Conservation (phyloP, 1,140 invertebrate genomes). For the Brachionus angularis region DNA sequence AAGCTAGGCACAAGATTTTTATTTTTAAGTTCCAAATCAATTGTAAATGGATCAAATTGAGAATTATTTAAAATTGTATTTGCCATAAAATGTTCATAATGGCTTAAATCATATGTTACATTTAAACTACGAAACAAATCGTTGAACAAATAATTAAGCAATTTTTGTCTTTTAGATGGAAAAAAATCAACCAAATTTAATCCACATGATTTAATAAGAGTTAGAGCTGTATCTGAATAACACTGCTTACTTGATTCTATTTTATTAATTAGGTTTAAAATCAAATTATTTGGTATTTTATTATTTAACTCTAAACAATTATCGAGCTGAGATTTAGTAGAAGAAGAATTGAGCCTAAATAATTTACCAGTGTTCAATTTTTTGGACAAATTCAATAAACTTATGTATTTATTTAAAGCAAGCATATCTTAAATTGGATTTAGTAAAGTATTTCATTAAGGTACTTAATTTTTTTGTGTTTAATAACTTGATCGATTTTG, state of each 20-base stretch:
- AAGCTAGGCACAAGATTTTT: background rate
- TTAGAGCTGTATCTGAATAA: background rate
- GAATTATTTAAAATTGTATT: background rate
- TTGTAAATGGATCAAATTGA: background rate
- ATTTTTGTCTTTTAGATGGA: background rate
- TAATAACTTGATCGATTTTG: too few relatives aligned
- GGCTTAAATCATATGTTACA: background rate
- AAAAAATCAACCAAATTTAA: background rate
- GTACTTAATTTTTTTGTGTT: too few relatives aligned
- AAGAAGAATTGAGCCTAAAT: too few relatives aligned
- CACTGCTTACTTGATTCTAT: background rate
- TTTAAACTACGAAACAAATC: background rate
- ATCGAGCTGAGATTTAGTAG: too few relatives aligned
- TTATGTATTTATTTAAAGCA: too few relatives aligned
- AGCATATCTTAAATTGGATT: too few relatives aligned
- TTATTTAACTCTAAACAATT: too few relatives aligned
- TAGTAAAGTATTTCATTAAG: too few relatives aligned
- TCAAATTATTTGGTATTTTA: too few relatives aligned
- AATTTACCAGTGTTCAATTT: too few relatives aligned
- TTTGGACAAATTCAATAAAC: too few relatives aligned
- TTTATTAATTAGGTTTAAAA: background rate
- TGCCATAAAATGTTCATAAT: background rate
- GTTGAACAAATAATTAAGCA: conserved; percentile 6
- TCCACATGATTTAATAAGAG: background rate
- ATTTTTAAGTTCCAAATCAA: background rate